A percentile compares a stretch with the other conserved stretches of the same genome.
phyloP scores from a whole-genome alignment of 2,888 invertebrate genomes.

The Archips xylosteana region DNA sequence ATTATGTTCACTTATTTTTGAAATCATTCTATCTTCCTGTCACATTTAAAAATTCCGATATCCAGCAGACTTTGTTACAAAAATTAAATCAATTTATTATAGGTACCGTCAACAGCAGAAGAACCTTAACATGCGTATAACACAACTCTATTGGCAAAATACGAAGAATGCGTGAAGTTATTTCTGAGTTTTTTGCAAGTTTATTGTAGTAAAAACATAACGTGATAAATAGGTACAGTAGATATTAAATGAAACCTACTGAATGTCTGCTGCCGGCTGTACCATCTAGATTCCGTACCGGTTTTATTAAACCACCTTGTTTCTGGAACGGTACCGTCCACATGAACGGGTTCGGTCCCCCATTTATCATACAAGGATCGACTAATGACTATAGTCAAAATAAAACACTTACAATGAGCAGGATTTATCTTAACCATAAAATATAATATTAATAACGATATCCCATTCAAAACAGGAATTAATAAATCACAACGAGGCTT shows the following conservation, averaged over 20 bases:
- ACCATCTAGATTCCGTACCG: neutral
- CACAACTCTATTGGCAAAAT: no score
- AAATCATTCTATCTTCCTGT: no score
- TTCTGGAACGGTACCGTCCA: neutral
- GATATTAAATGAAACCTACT: neutral
- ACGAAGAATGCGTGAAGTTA: no score
- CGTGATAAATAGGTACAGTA: neutral
- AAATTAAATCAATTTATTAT: no score
- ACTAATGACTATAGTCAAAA: conserved; percentile 41
- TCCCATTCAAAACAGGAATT: conserved; percentile 53
- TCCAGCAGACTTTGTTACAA: no score
- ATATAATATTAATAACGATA: conserved; percentile 54
- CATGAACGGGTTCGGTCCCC: neutral
- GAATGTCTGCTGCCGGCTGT: neutral
- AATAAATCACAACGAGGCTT: conserved; percentile 56
- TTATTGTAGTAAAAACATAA: no score
- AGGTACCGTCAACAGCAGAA: no score
- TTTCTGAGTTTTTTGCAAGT: no score
- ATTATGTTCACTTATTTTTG: no score
- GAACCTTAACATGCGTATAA: no score
- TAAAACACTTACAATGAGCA: conserved; percentile 46
- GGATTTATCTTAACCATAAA: conserved; percentile 54
- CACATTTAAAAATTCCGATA: no score
- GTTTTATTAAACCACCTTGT: conserved; percentile 1
- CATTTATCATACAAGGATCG: conserved; percentile 34